Evolutionary conservation across 1,140 invertebrate genomes (phyloP).

Genomic region (Cyclargus thomasi): DNA sequence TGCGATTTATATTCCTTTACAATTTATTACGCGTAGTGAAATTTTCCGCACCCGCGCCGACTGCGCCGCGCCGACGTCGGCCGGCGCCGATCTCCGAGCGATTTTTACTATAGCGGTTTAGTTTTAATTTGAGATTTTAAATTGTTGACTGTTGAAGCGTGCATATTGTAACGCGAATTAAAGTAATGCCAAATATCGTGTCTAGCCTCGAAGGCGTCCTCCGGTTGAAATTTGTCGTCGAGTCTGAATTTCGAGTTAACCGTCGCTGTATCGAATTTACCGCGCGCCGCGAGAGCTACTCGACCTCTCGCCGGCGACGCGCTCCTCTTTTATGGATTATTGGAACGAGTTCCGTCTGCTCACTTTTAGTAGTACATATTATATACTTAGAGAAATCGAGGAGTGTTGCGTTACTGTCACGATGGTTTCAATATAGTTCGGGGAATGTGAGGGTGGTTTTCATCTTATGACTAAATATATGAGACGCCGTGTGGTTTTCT

Average conservation of each 20-base stretch:
- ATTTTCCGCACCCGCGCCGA: neutral
- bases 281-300: neutral
- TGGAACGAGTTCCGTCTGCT: conserved; percentile 15
- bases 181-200: conserved; percentile 9
- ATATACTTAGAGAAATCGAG: neutral
- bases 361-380: conserved; percentile 13
- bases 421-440: neutral
- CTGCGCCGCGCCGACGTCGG: neutral
- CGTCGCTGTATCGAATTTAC: conserved; percentile 11
- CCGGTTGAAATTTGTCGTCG: neutral
- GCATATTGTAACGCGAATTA: conserved; percentile 4
- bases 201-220: conserved; percentile 1
- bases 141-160: conserved; percentile 11
- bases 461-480: neutral
- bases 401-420: neutral
- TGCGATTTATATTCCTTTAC: neutral
- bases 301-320: neutral
- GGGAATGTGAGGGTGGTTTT: neutral
- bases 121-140: neutral
- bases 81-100: neutral
- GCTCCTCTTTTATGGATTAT: conserved; percentile 2
- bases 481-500: neutral
- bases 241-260: neutral
- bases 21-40: neutral
- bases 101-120: neutral